Evolutionary conservation across 2,113 vertebrate species (phyloP), one percentile per base, ranked within the genome.

Genomic region (Podocnemis expansa): DNA sequence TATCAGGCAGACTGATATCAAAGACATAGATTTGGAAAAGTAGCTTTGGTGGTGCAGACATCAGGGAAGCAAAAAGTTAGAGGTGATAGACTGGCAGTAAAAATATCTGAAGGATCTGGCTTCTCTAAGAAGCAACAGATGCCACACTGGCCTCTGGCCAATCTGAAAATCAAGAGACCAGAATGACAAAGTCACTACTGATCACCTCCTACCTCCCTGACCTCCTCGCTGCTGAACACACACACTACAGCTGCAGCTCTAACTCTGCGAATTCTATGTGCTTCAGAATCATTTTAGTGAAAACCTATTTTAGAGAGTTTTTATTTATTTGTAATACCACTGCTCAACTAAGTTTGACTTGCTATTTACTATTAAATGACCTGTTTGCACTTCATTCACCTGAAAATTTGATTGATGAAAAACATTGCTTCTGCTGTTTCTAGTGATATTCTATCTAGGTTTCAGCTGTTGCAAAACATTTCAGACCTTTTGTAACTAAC

Each of bases 311-410:
- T 58, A 94, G 82, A 95, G 89, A 78, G 85, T 93, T 95, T n/a
- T 97, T 94, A 95, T 89, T 96, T 97, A 97, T 96, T 96, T 96
- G 93, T 82, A 73, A 88, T 55, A 63, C 94, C 84, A 90, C 88
- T 92, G 70, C 93, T 78, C 89, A 90, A 95, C 96, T 97, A 96
- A 94, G 93, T 96, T 96, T 93, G 88, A 60, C n/a, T 94, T 91
- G 56, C 89, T 97, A 96, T 97, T 97, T 97, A 96, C 96, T 96
- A 96, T 93, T 58, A 94, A 97, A 97, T 93, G 89, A 85, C 63
- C 19, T 1, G 75, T 83, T 96, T 70, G 96, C 96, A 93, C 96
- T 97, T 95, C 97, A 88, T 97, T 96, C 81, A 85, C 83, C 79
- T 41, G 93, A 94, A 94, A 76, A 94, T 85, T 97, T 96, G 92